Conservation (phyloP, 2,888 invertebrate species). For the Amaurobius ferox region DNA sequence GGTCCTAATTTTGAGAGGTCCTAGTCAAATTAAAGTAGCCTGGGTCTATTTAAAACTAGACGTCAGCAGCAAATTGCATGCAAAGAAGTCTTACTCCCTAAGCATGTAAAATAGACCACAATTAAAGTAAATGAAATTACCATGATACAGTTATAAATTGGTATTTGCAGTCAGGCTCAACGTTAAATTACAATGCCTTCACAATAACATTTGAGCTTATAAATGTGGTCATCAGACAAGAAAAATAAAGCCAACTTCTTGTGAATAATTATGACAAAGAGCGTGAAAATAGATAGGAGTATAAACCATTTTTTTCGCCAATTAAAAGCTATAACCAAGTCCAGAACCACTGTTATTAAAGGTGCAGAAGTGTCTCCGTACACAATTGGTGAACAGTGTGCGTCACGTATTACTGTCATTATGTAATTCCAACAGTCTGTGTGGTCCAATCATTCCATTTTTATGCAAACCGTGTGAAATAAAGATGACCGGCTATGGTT, state of each 20-base stretch:
- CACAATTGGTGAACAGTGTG: background rate
- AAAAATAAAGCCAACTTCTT: slow-evolving; percentile 18
- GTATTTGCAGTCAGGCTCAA: background rate
- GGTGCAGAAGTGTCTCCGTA: background rate
- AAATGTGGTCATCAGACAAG: slow-evolving; percentile 31
- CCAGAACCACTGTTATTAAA: slow-evolving; percentile 47
- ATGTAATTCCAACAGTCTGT: background rate
- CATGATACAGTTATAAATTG: background rate
- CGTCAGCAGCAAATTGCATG: no score
- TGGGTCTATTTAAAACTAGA: no score
- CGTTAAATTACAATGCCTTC: slow-evolving; percentile 21
- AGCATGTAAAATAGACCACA: background rate
- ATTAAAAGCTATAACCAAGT: slow-evolving; percentile 50
- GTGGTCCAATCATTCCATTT: background rate
- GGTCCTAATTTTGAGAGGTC: no score
- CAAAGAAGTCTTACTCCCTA: no score
- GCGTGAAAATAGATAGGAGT: background rate
- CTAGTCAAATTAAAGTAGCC: no score
- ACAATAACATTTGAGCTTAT: slow-evolving; percentile 19
- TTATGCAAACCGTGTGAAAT: background rate
- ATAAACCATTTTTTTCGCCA: background rate
- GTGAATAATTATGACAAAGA: background rate
- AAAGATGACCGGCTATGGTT: background rate
- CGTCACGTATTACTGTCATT: background rate
- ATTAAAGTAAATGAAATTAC: background rate